Base-by-base conservation (phyloP, 2,113 vertebrate genomes). In the Riparia riparia region DNA sequence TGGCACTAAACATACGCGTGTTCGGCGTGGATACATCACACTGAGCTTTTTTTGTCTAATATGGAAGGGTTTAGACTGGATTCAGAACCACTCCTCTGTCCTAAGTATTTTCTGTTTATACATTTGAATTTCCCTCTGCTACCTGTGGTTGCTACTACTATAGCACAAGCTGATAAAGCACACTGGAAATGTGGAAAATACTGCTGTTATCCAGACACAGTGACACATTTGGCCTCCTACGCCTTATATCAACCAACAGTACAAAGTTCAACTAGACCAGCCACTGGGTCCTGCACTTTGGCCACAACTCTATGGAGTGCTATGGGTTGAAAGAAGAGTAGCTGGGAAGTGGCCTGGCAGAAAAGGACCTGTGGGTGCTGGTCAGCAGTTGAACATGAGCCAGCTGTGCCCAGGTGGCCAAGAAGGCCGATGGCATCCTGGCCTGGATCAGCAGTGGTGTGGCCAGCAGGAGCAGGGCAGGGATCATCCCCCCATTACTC, bases 1-100 rank as follows among this genome's bases (percentile, higher is more conserved):
- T 6, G 2, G 26, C 58, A 45, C 8, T 53, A 24, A 78, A 39
- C 0, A 0, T 11, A 37, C 37, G 11, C 0, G 0, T 3, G 12
- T n/a, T 65, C 24, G 26, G 42, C 71, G 14, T 3, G 15, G 50
- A 4, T 19, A 31, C 1, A 1, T 16, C 9, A 22, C 3, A 2
- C 9, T 17, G 17, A 26, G 22, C 47, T 49, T 86, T 49, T 86
- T 31, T 14, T 3, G 14, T 34, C 34, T 39, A 16, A 44, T 58
- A 12, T 1, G 5, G 34, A 13, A 0, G 12, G 25, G 14, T 37
- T 86, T 63, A 42, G 22, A 29, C 6, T 15, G 2, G 17, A 25
- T 34, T 57, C 39, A 79, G n/a, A 88, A 61, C 32, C 6, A 7
- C 29, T 58, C 28, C 9, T 69, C 8, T 25, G 25, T 22, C 45